Evolutionary conservation across 1,140 invertebrate genomes (phyloP), one percentile per base, ranked within the genome.

Genomic region (Drosophila nigrodunni): DNA sequence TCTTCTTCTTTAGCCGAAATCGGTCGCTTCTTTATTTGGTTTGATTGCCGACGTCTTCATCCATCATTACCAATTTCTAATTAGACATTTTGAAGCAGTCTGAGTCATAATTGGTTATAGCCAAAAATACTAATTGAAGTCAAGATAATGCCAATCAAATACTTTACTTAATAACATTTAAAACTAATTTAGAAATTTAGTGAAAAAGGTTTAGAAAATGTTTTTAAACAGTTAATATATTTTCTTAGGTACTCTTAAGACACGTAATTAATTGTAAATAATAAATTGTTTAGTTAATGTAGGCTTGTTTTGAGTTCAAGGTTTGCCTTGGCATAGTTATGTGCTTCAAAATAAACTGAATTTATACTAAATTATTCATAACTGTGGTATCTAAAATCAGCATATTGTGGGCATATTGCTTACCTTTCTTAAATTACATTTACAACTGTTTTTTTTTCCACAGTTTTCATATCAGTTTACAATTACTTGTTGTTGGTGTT

Each of bases 11-110:
- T 59, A 11, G 11, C 37, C 5, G 11, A 52, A 43, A 52, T 21
- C 47, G 21, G 61, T 50, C 21, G 49, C 18, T 41, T 64, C 49
- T 37, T 4, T 10, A 46, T 66, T 57, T 37, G 49, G 50, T 13
- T 66, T 57, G 39, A 66, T 66, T 44, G 41, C 64, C 44, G 10
- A n/a, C 59, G 13, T 61, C 41, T 57, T 64, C 61, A 54, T 54
- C 37, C 37, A 64, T 54, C 37, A 54, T 52, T 41, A 54, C 55
- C 25, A 66, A 46, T 57, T 57, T 66, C 50, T 66, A 66, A 66
- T 66, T 66, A 66, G 50, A 57, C 64, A 57, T 55, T 37, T 55
- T 55, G 8, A 35, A 55, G 34, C 21, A 30, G 55, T n/a, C 37
- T 46, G 21, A 30, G 6, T 58, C 43, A 39, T 67, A 58, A 67